Evolutionary conservation across 1,140 invertebrate species (phyloP).

Genomic region (Papilio helenus): DNA sequence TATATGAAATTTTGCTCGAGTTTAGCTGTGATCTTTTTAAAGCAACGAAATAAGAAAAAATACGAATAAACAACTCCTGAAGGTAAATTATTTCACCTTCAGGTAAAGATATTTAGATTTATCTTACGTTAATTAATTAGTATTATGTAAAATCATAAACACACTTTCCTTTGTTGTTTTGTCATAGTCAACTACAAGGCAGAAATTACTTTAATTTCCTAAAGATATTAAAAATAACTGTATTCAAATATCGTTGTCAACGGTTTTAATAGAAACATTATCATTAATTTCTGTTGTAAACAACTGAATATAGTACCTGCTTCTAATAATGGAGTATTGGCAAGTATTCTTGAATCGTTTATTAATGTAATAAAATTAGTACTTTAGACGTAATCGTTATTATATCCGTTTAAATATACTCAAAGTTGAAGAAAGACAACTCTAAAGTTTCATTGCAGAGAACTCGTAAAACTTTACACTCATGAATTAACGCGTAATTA

Average conservation of each 20-base stretch:
- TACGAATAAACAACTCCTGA: neutral
- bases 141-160: neutral
- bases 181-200: neutral
- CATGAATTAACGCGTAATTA: slow-evolving; percentile 4
- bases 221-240: slow-evolving; percentile 5
- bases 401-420: neutral
- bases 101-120: too few relatives aligned
- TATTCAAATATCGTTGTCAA: neutral
- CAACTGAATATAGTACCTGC: neutral
- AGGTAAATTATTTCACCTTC: too few relatives aligned
- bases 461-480: slow-evolving; percentile 7
- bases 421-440: neutral
- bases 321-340: neutral
- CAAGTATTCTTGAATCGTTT: neutral
- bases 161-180: neutral
- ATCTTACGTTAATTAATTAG: too few relatives aligned
- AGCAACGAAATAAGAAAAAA: neutral
- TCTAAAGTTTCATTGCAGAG: neutral
- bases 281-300: neutral
- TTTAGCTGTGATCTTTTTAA: neutral
- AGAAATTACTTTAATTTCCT: slow-evolving; percentile 3
- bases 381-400: neutral
- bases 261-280: neutral
- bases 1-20: neutral
- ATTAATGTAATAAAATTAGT: neutral